phyloP scores from a whole-genome alignment of 2,888 invertebrate genomes.

The Elegia similella region DNA sequence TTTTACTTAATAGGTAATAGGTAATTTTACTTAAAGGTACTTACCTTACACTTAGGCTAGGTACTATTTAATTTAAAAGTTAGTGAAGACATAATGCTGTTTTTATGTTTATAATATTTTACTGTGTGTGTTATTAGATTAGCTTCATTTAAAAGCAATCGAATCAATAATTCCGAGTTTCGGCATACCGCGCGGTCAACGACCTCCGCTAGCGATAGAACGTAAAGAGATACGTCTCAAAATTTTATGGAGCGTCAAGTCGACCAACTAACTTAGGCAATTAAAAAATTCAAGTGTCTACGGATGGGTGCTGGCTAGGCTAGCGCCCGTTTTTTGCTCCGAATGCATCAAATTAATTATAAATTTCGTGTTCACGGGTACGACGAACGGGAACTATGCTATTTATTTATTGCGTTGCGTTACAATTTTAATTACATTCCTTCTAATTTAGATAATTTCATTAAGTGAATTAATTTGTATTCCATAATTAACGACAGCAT shows the following conservation, averaged over 20 bases:
- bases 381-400: slow-evolving; percentile 13
- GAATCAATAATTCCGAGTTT: slow-evolving; percentile 24
- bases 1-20: no score
- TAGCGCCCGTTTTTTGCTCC: slow-evolving; percentile 37
- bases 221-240: slow-evolving; percentile 60
- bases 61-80: no score
- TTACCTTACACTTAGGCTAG: no score
- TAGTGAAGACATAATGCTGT: no score
- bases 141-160: neutral
- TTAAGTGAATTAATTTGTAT: slow-evolving; percentile 11
- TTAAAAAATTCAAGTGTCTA: slow-evolving; percentile 63
- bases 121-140: no score
- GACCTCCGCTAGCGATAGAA: slow-evolving; percentile 57
- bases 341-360: slow-evolving; percentile 38
- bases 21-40: no score
- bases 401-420: neutral
- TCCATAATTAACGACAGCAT: slow-evolving; percentile 8
- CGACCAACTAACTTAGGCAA: slow-evolving; percentile 47
- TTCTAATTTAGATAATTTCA: slow-evolving; percentile 9
- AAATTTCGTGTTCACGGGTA: slow-evolving; percentile 22
- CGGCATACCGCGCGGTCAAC: slow-evolving; percentile 41
- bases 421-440: slow-evolving; percentile 16
- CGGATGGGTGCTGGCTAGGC: slow-evolving; percentile 52
- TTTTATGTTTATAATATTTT: no score
- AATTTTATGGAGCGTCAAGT: slow-evolving; percentile 76